Evolutionary conservation across 2,113 vertebrate species (phyloP).

Genomic region (Microtus pennsylvanicus): DNA sequence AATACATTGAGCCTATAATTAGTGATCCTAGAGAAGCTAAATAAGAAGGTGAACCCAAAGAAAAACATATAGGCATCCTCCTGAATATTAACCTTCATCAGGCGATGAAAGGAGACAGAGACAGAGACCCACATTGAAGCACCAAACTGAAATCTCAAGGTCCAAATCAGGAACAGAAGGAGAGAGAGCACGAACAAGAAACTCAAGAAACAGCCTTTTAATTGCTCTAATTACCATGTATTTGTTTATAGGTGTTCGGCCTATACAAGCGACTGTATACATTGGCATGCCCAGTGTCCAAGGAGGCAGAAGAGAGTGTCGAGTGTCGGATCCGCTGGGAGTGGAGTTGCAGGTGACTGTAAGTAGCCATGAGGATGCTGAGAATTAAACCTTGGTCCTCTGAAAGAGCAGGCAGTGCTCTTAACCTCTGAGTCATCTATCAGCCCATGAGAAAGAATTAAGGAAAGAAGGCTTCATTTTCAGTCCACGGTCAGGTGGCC

Average conservation of each 20-base stretch:
- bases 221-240: background rate
- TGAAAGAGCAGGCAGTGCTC: background rate
- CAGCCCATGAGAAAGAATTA: background rate
- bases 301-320: background rate
- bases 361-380: background rate
- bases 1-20: too few relatives aligned
- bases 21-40: too few relatives aligned
- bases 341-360: background rate
- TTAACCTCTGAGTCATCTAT: background rate
- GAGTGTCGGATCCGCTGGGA: fast-evolving
- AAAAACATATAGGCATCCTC: too few relatives aligned
- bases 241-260: background rate
- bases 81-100: too few relatives aligned
- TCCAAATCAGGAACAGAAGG: too few relatives aligned
- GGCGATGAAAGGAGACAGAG: too few relatives aligned
- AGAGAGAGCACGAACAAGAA: too few relatives aligned
- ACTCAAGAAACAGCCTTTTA: background rate
- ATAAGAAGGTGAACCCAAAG: too few relatives aligned
- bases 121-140: too few relatives aligned
- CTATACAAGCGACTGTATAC: too few relatives aligned
- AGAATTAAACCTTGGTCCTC: background rate
- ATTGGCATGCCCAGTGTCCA: background rate
- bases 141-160: too few relatives aligned
- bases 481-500: background rate
- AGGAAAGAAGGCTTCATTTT: background rate